Conservation (phyloP, 2,113 vertebrate genomes). For the Misgurnus anguillicaudatus region DNA sequence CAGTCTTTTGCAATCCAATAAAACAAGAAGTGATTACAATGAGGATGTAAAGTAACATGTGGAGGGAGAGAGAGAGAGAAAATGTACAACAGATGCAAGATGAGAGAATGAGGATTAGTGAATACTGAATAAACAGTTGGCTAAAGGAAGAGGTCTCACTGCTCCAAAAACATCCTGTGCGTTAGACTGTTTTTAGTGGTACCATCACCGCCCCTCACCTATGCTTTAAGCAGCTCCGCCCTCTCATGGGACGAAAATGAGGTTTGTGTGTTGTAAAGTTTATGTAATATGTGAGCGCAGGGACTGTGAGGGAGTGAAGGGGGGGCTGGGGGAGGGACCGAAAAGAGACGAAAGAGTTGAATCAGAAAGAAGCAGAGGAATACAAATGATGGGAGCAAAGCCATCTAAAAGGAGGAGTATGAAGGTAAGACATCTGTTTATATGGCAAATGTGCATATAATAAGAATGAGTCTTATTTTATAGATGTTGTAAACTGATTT, state of each 20-base stretch:
- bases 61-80: constrained; percentile 49
- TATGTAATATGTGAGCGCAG: constrained; percentile 50
- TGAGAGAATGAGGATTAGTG: constrained; percentile 1
- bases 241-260: neutral
- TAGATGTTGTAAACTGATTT: neutral
- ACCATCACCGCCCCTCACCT: constrained; percentile 11
- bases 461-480: neutral
- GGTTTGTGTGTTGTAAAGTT: constrained; percentile 33
- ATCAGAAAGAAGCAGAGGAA: constrained; percentile 26
- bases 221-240: constrained; percentile 6
- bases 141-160: constrained; percentile 38
- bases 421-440: constrained; percentile 68
- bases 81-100: constrained; percentile 59
- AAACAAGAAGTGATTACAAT: constrained; percentile 49
- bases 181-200: constrained; percentile 14
- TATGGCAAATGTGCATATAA: neutral
- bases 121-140: neutral
- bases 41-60: constrained; percentile 17
- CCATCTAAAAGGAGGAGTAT: constrained; percentile 69
- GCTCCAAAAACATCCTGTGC: neutral
- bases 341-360: constrained; percentile 13
- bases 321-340: neutral
- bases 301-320: constrained; percentile 43
- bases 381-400: constrained; percentile 74
- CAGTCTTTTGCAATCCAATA: constrained; percentile 63